phyloP scores from a whole-genome alignment of 2,888 invertebrate genomes.

The Thyatira batis region DNA sequence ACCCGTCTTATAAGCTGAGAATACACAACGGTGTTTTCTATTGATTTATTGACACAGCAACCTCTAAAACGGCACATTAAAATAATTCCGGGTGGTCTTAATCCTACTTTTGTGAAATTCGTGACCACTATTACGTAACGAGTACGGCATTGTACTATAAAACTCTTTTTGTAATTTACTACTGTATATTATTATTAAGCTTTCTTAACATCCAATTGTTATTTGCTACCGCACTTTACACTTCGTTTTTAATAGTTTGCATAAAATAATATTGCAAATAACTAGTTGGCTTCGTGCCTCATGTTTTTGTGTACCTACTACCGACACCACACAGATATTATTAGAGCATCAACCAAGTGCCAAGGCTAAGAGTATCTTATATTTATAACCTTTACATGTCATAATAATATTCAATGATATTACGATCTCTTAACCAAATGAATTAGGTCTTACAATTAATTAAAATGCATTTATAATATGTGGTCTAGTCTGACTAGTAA shows the following conservation, averaged over 20 bases:
- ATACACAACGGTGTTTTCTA: background rate
- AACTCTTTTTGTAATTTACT: background rate
- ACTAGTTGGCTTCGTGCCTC: constrained; percentile 22
- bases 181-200: too few species aligned
- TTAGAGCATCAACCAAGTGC: constrained; percentile 29
- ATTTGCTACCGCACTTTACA: background rate
- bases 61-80: constrained; percentile 5
- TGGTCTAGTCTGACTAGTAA: constrained; percentile 38
- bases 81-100: constrained; percentile 9
- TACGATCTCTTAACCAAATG: background rate
- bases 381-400: background rate
- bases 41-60: background rate
- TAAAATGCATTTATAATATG: constrained; percentile 17
- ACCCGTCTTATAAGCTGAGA: background rate
- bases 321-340: constrained; percentile 18
- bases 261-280: constrained; percentile 18
- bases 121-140: background rate
- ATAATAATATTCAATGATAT: background rate
- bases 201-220: too few species aligned
- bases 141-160: background rate
- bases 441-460: background rate
- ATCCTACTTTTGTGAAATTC: background rate
- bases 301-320: constrained; percentile 9
- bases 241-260: constrained; percentile 4
- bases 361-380: constrained; percentile 27